These are phyloP conservation scores for Brachionus rotundiformis DNA, from an alignment of 1,140 invertebrate species.

Conservation along the genomic window DNA sequence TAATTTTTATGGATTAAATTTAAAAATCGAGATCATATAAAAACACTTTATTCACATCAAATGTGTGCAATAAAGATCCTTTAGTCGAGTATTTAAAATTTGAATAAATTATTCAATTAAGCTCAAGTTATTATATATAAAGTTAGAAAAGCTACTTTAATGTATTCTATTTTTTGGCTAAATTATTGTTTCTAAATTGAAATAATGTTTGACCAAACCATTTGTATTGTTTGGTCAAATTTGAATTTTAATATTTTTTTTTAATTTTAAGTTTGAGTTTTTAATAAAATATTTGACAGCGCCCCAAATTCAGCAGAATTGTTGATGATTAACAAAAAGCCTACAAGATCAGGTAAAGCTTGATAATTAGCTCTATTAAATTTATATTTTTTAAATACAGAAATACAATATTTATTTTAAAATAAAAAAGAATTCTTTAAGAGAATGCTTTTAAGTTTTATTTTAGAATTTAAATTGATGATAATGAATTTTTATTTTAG, in stretches of 20 bases:
- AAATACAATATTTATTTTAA: not conserved
- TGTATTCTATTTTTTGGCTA: not conserved
- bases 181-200: not conserved
- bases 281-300: not conserved
- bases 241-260: not conserved
- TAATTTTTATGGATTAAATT: not conserved
- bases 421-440: not conserved
- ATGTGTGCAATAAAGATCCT: not conserved
- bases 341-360: too few species aligned
- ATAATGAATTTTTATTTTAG: not conserved
- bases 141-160: not conserved
- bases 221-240: not conserved
- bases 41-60: not conserved
- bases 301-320: not conserved
- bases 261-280: not conserved
- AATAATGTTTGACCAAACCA: not conserved
- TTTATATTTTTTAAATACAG: too few species aligned
- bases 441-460: not conserved
- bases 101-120: constrained; percentile 17
- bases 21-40: not conserved
- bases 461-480: not conserved
- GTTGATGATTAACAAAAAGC: too few species aligned
- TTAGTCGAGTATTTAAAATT: not conserved
- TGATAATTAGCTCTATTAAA: too few species aligned
- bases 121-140: not conserved